Evolutionary conservation across 1,140 invertebrate genomes (phyloP).

Genomic region (Cyclina sinensis): DNA sequence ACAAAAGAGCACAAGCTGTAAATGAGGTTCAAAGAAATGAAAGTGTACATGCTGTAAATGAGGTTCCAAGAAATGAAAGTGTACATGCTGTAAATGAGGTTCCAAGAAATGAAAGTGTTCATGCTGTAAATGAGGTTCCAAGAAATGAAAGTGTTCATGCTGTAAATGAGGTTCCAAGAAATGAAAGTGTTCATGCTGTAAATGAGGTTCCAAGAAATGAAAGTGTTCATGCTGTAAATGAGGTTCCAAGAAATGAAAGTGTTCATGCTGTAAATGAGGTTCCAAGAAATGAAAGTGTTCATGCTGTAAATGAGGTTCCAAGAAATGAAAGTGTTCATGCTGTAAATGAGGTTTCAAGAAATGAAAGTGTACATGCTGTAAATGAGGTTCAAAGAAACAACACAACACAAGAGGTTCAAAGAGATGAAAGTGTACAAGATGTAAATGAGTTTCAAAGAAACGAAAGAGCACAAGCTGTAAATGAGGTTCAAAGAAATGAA

Average conservation of each 20-base stretch:
- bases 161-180: background rate
- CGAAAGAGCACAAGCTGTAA: background rate
- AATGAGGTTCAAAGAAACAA: too few species aligned
- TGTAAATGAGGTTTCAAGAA: background rate
- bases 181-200: background rate
- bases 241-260: background rate
- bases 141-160: background rate
- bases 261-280: background rate
- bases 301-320: background rate
- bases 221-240: background rate
- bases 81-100: background rate
- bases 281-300: background rate
- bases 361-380: background rate
- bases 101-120: background rate
- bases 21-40: background rate
- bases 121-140: background rate
- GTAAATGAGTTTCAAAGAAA: background rate
- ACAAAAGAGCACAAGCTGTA: background rate
- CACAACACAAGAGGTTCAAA: background rate
- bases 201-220: background rate
- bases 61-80: background rate
- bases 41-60: too few species aligned
- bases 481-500: background rate
- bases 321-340: background rate
- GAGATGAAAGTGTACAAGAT: background rate